Base-by-base conservation (phyloP, 2,888 invertebrate genomes). In the Orchestes rusci region DNA sequence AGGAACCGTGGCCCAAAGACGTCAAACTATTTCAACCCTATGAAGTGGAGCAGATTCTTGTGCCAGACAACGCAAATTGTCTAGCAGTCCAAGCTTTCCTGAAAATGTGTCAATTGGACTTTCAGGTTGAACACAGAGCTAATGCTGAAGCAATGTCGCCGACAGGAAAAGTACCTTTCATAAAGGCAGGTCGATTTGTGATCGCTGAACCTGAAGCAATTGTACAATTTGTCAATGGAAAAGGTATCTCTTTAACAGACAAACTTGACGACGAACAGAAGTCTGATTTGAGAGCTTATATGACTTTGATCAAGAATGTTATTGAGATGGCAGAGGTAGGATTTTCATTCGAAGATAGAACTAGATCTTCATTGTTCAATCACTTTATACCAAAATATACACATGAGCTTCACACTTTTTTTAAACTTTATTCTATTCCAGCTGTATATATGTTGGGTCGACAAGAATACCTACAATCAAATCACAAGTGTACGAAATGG, bases 81-180 rank as follows among this genome's bases (percentile, higher is more conserved):
- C 72, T 96, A 13, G 88, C 93, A 2, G 92, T 93, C 0, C 91
- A 94, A 65, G 86, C 94, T 0, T 95, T 87, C 64, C 72, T 99
- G 16, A 87, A 88, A 73, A 95, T 97, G 89, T 90, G 90, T 62
- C 80, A 82, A 42, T 73, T 97, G 1, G 80, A 84, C 0, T 94
- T 84, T 65, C 75, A 79, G 57, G 79, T 92, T 3, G 86, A 89
- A 54, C 82, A 84, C 58, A 74, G 85, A 51, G 79, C 84, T 58
- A 99, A 99, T 72, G 95, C 96, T 0, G 94, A 96, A 62, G 87
- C 86, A 63, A 96, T 97, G 90, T 95, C 96, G 0, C 96, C 96
- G 0, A 86, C 91, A 3, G 92, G 92, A 1, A 80, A 84, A 56
- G 82, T 97, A 1, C 97, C 97, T 0, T 92, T 97, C 60, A 81